Evolutionary conservation across 2,888 invertebrate species (phyloP).

Genomic region (Spatulosminthurus flaviceps): DNA sequence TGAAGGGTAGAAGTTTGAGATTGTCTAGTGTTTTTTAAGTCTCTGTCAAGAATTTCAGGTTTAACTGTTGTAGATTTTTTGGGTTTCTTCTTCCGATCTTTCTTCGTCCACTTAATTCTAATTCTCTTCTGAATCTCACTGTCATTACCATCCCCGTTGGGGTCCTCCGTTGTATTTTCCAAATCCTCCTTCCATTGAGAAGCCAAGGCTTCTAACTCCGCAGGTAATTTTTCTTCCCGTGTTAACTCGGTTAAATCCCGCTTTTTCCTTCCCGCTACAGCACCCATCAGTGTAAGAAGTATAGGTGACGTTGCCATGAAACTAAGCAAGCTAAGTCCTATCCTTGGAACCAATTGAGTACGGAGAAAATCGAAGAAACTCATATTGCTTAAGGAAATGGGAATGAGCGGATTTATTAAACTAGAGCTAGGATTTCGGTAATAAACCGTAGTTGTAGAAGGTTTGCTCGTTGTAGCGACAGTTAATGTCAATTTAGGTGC

Average conservation of each 20-base stretch:
- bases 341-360: conserved; percentile 60
- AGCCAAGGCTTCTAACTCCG: not conserved
- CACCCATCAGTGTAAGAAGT: conserved; percentile 57
- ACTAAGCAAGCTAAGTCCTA: conserved; percentile 60
- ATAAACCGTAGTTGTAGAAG: conserved; percentile 56
- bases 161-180: not conserved
- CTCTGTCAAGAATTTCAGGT: not conserved
- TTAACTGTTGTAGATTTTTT: not conserved
- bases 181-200: conserved; percentile 22
- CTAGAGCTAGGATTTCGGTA: conserved; percentile 59
- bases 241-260: conserved; percentile 39
- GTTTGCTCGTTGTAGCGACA: conserved; percentile 59
- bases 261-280: conserved; percentile 55
- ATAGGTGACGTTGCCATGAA: conserved; percentile 63
- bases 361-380: conserved; percentile 62
- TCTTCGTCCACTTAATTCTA: not conserved
- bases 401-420: conserved; percentile 52
- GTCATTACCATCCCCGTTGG: not conserved
- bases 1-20: conserved; percentile 26
- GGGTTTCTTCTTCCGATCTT: not conserved
- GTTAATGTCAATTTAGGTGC: conserved; percentile 51
- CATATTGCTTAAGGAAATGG: conserved; percentile 56
- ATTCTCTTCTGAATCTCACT: not conserved
- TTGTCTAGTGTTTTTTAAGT: conserved; percentile 24
- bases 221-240: not conserved